Evolutionary conservation across 2,888 invertebrate species (phyloP).

Genomic region (Stenodera caucasica): DNA sequence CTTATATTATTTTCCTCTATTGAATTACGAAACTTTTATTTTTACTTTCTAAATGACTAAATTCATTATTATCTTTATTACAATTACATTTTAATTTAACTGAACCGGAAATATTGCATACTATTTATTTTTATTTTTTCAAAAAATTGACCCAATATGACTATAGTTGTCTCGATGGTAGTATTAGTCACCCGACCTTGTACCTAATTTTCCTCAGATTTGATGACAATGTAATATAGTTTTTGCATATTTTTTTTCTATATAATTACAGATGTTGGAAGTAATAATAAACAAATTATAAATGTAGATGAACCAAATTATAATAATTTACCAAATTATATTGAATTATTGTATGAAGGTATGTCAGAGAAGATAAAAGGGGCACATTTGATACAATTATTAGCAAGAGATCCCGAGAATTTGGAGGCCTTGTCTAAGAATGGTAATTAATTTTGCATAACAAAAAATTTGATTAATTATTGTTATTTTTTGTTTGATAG

Average conservation of each 20-base stretch:
- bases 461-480: constrained; percentile 9
- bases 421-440: constrained; percentile 90
- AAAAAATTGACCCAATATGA: background rate
- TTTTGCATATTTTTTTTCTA: background rate
- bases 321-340: constrained; percentile 88
- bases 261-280: constrained; percentile 13
- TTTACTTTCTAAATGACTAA: constrained; percentile 1
- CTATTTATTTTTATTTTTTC: background rate
- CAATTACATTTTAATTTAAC: background rate
- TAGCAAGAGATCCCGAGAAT: constrained; percentile 93
- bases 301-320: constrained; percentile 68
- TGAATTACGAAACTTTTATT: background rate
- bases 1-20: background rate
- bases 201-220: constrained; percentile 29
- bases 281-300: constrained; percentile 14
- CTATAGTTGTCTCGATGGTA: background rate
- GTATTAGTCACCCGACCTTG: constrained; percentile 22
- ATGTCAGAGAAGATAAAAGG: constrained; percentile 90
- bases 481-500: constrained; percentile 56
- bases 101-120: constrained; percentile 1
- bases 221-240: constrained; percentile 31
- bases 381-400: constrained; percentile 85
- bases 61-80: background rate
- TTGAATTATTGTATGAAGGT: constrained; percentile 95
- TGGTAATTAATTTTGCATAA: constrained; percentile 62